A percentile compares a stretch with the other conserved stretches of the same genome.
phyloP scores from a whole-genome alignment of 1,140 invertebrate genomes.

The Zaprionus capensis region DNA sequence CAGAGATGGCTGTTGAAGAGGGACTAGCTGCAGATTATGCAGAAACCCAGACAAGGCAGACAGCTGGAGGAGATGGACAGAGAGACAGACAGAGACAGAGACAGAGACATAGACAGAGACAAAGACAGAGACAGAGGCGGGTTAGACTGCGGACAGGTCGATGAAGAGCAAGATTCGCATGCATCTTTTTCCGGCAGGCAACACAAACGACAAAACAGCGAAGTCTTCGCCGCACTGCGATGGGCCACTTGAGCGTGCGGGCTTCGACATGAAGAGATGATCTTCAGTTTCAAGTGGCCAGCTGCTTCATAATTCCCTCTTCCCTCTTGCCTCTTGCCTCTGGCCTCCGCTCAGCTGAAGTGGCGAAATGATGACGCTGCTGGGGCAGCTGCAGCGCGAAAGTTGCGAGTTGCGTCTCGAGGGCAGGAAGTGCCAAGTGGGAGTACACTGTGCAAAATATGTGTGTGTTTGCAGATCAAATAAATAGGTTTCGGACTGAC shows the following conservation, averaged over 20 bases:
- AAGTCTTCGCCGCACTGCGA: conserved; percentile 19
- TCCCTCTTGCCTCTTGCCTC: not conserved
- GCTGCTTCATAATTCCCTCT: conserved; percentile 3
- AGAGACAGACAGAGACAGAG: not conserved
- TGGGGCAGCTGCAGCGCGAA: conserved; percentile 29
- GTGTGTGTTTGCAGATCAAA: not conserved
- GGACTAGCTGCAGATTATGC: not conserved
- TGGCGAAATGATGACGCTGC: conserved; percentile 32
- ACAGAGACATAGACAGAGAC: not conserved
- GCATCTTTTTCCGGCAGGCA: conserved; percentile 30
- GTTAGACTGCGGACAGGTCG: not conserved
- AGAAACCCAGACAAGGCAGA: not conserved
- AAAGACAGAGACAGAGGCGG: not conserved
- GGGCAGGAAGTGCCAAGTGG: conserved; percentile 1
- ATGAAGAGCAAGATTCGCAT: conserved; percentile 2
- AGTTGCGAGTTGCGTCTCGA: conserved; percentile 17
- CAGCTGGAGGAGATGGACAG: not conserved
- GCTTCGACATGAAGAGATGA: conserved; percentile 24
- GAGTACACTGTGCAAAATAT: not conserved
- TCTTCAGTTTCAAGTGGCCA: conserved; percentile 25
- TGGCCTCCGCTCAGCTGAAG: not conserved
- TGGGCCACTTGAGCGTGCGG: conserved; percentile 17
- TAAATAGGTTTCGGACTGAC: no score
- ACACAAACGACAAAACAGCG: not conserved
- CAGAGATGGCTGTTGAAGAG: not conserved